Evolutionary conservation across 2,888 invertebrate species (phyloP).

Genomic region (Pegoplata infirma): DNA sequence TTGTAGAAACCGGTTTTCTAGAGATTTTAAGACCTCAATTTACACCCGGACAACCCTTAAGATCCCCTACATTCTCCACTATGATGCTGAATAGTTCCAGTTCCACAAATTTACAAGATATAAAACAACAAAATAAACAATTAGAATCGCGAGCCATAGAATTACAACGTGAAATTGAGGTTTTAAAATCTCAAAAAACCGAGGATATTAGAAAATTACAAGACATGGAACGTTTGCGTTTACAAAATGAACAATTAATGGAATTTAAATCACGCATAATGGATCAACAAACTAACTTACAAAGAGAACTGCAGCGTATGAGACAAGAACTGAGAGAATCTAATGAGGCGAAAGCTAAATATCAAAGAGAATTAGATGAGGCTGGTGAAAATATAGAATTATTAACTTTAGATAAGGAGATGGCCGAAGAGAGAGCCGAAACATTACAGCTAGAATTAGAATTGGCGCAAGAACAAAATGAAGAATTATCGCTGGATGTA

Average conservation of each 20-base stretch:
- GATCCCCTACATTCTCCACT: conserved; percentile 79
- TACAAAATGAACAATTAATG: conserved; percentile 93
- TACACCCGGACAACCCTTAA: conserved; percentile 89
- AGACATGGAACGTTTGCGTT: conserved; percentile 91
- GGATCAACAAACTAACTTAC: conserved; percentile 91
- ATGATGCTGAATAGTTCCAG: conserved; percentile 67
- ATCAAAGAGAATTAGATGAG: conserved; percentile 95
- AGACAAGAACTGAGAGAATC: conserved; percentile 92
- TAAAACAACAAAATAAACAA: conserved; percentile 54
- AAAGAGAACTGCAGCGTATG: conserved; percentile 90
- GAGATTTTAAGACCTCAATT: conserved; percentile 93
- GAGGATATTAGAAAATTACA: conserved; percentile 95
- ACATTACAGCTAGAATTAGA: conserved; percentile 91
- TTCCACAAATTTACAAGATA: conserved; percentile 66
- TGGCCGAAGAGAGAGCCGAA: conserved; percentile 97
- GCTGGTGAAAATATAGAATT: conserved; percentile 96
- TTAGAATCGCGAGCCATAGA: conserved; percentile 64
- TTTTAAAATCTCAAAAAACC: conserved; percentile 92
- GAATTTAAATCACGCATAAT: conserved; percentile 97
- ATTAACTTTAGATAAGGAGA: conserved; percentile 98
- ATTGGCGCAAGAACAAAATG: conserved; percentile 90
- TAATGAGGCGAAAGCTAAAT: conserved; percentile 88
- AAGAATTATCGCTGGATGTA: conserved; percentile 92
- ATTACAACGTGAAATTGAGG: conserved; percentile 84
- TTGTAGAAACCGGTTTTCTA: conserved; percentile 94